Base-by-base conservation (phyloP, 2,113 vertebrate species). In the Calyptomena viridis region DNA sequence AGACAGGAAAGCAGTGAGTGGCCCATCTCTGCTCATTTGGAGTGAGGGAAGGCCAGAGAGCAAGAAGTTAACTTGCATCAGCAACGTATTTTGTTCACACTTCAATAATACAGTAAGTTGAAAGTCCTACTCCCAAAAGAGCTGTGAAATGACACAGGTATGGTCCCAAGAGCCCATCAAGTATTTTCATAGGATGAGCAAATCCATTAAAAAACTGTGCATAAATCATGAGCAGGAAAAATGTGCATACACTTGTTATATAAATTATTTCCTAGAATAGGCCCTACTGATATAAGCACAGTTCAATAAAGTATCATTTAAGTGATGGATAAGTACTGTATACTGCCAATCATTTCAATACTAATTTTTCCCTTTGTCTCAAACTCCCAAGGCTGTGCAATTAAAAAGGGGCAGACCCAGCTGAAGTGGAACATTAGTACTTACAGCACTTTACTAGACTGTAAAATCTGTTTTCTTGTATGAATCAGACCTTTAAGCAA, bases 401-500 rank as follows among this genome's bases (percentile, higher is more conserved):
- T 44, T 91, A 71, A 84, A 93, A 78, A 69, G 46, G 44, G 46
- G 33, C 17, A 84, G 56, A 63, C 16, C 19, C 49, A 66, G 21
- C 8, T 80, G 46, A 94, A 85, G 76, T 47, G 37, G 13, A 84
- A 67, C 39, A 42, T 71, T 85, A 94, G 56, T 63, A 49, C 17
- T 50, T 39, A 35, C 6, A 88, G 14, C 21, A 71, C 83, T 95
- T 90, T 85, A 81, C 59, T 56, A 87, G 22, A 37, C 23, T 58
- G 28, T 71, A 81, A 85, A 63, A 90, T 80, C 50, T 50, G 5
- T 62, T 94, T 71, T 85, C 27, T 44, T 87, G 12, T 69, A 69
- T 71, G n/a, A 89, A 91, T 89, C 66, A 92, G 35, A 76, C 63
- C 31, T 92, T 91, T 91, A 74, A 84, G 39, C 42, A 91, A 97